Conservation (phyloP, 2,113 vertebrate genomes). For the Cheirogaleus medius region DNA sequence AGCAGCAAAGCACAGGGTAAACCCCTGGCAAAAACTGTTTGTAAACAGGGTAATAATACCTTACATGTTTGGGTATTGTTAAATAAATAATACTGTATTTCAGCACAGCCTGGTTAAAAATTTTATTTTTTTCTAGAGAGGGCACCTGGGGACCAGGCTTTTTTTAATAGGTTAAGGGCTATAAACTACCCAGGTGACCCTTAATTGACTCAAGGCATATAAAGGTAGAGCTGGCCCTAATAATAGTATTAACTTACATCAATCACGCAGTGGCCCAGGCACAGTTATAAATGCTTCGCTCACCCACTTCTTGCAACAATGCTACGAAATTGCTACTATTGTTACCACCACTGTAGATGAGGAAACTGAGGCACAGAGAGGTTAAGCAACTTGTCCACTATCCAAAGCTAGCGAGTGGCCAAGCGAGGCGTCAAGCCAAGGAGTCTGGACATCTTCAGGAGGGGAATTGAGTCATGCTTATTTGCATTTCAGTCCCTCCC, state of each 20-base stretch:
- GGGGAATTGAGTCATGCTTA: neutral
- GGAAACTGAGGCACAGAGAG: neutral
- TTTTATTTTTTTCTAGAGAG: conserved; percentile 36
- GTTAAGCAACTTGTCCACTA: neutral
- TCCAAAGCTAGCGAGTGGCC: neutral
- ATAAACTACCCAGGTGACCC: neutral
- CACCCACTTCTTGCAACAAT: too few species aligned
- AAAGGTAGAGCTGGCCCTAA: neutral
- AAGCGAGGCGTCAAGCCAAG: neutral
- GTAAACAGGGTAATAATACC: conserved; percentile 14
- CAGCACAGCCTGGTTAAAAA: neutral
- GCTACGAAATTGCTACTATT: neutral
- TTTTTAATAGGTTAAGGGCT: conserved; percentile 6
- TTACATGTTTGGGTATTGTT: neutral
- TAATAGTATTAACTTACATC: neutral
- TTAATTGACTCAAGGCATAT: neutral
- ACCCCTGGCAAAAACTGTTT: neutral
- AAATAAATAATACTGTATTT: neutral
- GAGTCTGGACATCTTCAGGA: fast-evolving
- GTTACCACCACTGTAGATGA: neutral
- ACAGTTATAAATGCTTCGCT: fast-evolving
- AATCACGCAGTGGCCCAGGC: neutral
- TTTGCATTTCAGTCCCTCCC: neutral
- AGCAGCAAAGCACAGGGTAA: neutral
- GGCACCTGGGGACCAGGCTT: neutral